phyloP scores from a whole-genome alignment of 30 jellyfish, hydroid and myxozoan species.

The Aurelia aurita complex sp. Pacific region DNA sequence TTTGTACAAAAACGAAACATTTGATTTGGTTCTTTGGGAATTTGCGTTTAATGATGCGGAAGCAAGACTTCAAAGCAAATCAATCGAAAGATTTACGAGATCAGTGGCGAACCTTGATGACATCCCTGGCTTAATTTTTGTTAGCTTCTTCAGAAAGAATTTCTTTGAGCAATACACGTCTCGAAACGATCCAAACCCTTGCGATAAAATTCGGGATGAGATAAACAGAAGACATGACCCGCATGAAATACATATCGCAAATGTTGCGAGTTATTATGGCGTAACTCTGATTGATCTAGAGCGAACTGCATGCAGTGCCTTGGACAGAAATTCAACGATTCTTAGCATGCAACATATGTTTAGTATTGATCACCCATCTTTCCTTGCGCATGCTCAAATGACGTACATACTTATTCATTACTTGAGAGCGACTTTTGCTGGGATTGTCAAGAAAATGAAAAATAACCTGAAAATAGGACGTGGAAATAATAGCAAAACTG shows the following conservation, averaged over 20 bases:
- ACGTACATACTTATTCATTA: conserved; percentile 62
- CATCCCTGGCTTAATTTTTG: conserved; percentile 63
- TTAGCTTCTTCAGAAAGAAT: conserved; percentile 62
- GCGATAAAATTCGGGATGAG: conserved; percentile 31
- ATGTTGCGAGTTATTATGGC: conserved; percentile 59
- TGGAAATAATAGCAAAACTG: not conserved
- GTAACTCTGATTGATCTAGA: conserved; percentile 57
- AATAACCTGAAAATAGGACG: not conserved
- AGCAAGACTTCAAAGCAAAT: conserved; percentile 38
- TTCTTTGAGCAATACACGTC: conserved; percentile 42
- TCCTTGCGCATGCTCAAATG: conserved; percentile 98
- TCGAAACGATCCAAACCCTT: conserved; percentile 29
- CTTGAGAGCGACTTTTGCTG: conserved; percentile 46
- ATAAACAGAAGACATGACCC: conserved; percentile 18
- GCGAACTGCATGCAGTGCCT: conserved; percentile 45
- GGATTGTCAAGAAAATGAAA: conserved; percentile 23
- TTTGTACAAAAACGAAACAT: conserved; percentile 54
- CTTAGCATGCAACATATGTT: conserved; percentile 58
- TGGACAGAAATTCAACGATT: conserved; percentile 27
- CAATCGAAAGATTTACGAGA: conserved; percentile 69
- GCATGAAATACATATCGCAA: conserved; percentile 36
- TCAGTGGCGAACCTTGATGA: conserved; percentile 41
- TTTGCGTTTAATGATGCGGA: conserved; percentile 83
- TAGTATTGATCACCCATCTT: conserved; percentile 84
- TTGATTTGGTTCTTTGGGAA: conserved; percentile 94